Percentiles rank a stretch among this genome's conserved stretches.
These are phyloP conservation scores for Urocitellus parryii DNA, from an alignment of 2,113 vertebrate species.

Conservation along the genomic window DNA sequence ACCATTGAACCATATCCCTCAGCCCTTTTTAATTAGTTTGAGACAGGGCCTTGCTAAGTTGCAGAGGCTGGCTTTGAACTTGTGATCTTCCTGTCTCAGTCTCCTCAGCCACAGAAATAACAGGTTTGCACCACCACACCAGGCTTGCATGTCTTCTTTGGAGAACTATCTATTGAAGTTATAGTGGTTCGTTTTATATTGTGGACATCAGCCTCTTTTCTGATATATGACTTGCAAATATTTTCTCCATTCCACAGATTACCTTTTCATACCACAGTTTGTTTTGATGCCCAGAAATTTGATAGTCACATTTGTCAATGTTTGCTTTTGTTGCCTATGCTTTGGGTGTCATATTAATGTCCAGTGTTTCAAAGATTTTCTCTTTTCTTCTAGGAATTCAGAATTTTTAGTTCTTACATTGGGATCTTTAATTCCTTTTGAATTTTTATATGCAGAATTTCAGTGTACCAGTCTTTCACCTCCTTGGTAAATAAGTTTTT, in stretches of 20 bases:
- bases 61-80: no score
- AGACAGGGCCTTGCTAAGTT: no score
- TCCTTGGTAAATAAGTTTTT: slow-evolving; percentile 13
- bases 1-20: no score
- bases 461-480: not conserved
- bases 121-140: no score
- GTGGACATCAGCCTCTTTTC: not conserved
- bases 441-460: not conserved
- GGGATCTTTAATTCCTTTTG: not conserved
- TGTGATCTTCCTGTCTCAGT: no score
- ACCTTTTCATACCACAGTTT: not conserved
- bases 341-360: not conserved
- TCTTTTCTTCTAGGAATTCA: not conserved
- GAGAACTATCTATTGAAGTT: not conserved
- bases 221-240: not conserved
- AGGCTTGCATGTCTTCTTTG: not conserved
- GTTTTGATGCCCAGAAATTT: not conserved
- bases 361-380: not conserved
- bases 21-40: no score
- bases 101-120: no score
- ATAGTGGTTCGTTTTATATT: not conserved
- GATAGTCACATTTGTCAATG: not conserved
- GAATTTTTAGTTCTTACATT: not conserved
- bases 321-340: not conserved
- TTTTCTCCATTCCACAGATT: not conserved